Evolutionary conservation across 2,113 vertebrate genomes (phyloP).

Genomic region (Periophthalmus modestus): DNA sequence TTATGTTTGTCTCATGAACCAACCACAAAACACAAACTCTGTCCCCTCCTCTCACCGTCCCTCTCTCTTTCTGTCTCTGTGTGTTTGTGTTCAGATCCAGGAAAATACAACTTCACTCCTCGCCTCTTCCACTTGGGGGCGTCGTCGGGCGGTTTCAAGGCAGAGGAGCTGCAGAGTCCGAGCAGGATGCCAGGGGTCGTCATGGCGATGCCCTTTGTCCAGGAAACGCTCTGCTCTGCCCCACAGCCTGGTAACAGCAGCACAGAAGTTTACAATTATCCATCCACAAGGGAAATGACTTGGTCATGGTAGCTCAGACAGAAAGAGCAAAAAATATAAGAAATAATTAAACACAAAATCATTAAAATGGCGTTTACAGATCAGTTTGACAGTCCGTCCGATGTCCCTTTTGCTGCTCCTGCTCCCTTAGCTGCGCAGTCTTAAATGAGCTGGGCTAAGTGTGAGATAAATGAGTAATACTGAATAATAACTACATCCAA

Average conservation of each 20-base stretch:
- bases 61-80: background rate
- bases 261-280: too few relatives aligned
- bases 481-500: too few relatives aligned
- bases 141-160: constrained; percentile 67
- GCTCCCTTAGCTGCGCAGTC: too few relatives aligned
- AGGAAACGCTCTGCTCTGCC: constrained; percentile 72
- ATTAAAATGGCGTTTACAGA: too few relatives aligned
- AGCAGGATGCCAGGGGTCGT: constrained; percentile 59
- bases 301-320: too few relatives aligned
- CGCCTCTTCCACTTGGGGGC: constrained; percentile 78
- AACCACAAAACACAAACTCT: background rate
- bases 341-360: background rate
- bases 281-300: too few relatives aligned
- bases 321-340: too few relatives aligned
- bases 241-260: constrained; percentile 70
- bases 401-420: too few relatives aligned
- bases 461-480: too few relatives aligned
- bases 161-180: constrained; percentile 65
- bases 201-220: constrained; percentile 77
- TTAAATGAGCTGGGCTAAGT: too few relatives aligned
- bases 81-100: constrained; percentile 67
- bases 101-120: constrained; percentile 80
- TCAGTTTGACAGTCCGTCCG: too few relatives aligned
- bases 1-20: too few relatives aligned
- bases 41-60: accelerated